Evolutionary conservation across 2,888 invertebrate species (phyloP).

Genomic region (Cheilosia variabilis): DNA sequence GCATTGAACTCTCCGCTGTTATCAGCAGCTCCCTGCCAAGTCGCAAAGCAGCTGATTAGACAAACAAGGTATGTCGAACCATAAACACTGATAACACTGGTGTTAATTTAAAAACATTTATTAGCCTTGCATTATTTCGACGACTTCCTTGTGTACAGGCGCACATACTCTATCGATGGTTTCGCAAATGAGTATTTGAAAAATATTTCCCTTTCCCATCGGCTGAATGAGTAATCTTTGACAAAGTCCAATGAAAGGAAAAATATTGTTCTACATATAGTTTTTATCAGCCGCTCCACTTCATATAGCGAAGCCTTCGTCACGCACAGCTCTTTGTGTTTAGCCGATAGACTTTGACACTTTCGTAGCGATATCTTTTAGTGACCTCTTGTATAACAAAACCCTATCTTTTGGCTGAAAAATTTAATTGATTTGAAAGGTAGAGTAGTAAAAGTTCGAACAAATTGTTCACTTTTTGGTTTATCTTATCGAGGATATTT

Average conservation of each 20-base stretch:
- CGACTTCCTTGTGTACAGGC: conserved; percentile 18
- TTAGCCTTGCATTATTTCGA: conserved; percentile 6
- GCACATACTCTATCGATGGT: not conserved
- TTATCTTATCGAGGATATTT: conserved; percentile 32
- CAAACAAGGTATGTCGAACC: conserved; percentile 26
- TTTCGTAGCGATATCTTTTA: conserved; percentile 2
- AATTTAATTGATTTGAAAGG: conserved; percentile 40
- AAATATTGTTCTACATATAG: conserved; percentile 1
- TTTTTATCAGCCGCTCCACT: conserved; percentile 5
- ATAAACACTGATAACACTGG: conserved; percentile 16
- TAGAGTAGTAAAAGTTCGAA: conserved; percentile 13
- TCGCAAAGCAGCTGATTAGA: conserved; percentile 34
- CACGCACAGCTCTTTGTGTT: conserved; percentile 34
- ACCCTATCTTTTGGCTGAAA: conserved; percentile 30
- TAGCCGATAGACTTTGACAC: conserved; percentile 34
- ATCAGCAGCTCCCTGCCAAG: conserved; percentile 7
- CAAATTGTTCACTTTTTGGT: not conserved
- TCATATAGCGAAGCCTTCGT: conserved; percentile 9
- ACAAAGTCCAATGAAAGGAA: conserved; percentile 2
- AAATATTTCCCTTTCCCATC: conserved; percentile 1
- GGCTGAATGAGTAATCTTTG: conserved; percentile 6
- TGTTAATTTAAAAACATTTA: not conserved
- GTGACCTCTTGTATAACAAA: conserved; percentile 16
- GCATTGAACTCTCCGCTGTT: conserved; percentile 24
- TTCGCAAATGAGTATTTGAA: conserved; percentile 3